phyloP scores from a whole-genome alignment of 1,140 invertebrate species.

The Leptonema lineaticorne region DNA sequence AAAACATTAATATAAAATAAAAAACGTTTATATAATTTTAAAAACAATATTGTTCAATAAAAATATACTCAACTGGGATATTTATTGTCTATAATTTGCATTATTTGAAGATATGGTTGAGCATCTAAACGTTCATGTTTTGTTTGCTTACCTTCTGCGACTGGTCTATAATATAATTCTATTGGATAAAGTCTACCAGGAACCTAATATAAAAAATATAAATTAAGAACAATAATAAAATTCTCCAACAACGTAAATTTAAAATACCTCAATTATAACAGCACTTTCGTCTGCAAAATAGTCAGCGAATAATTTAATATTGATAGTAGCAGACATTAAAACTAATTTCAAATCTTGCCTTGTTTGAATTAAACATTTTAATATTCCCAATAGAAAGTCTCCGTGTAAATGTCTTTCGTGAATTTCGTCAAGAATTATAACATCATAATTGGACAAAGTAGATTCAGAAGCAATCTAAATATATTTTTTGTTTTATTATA shows the following conservation, averaged over 20 bases:
- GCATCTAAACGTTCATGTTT: slow-evolving; percentile 81
- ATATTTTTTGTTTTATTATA: slow-evolving; percentile 26
- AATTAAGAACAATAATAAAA: slow-evolving; percentile 18
- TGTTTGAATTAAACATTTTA: slow-evolving; percentile 85
- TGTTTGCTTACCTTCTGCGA: slow-evolving; percentile 69
- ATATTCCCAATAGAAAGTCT: slow-evolving; percentile 90
- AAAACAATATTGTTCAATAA: not conserved
- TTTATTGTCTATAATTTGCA: slow-evolving; percentile 91
- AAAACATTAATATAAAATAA: too few relatives aligned
- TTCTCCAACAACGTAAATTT: too few relatives aligned
- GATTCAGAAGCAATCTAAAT: slow-evolving; percentile 60
- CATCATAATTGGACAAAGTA: slow-evolving; percentile 71
- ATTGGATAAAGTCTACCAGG: slow-evolving; percentile 94
- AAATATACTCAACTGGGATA: slow-evolving; percentile 61
- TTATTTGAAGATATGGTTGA: slow-evolving; percentile 86
- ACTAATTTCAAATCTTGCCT: slow-evolving; percentile 85
- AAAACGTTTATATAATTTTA: too few relatives aligned
- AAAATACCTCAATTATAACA: slow-evolving; percentile 73
- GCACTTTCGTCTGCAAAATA: slow-evolving; percentile 85
- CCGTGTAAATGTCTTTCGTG: slow-evolving; percentile 95
- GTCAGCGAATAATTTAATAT: slow-evolving; percentile 86
- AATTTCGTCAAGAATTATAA: slow-evolving; percentile 91
- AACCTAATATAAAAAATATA: slow-evolving; percentile 64
- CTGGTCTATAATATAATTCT: slow-evolving; percentile 82
- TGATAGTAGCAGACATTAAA: slow-evolving; percentile 99